phyloP scores from a whole-genome alignment of 2,113 vertebrate species.

The Orcinus orca region DNA sequence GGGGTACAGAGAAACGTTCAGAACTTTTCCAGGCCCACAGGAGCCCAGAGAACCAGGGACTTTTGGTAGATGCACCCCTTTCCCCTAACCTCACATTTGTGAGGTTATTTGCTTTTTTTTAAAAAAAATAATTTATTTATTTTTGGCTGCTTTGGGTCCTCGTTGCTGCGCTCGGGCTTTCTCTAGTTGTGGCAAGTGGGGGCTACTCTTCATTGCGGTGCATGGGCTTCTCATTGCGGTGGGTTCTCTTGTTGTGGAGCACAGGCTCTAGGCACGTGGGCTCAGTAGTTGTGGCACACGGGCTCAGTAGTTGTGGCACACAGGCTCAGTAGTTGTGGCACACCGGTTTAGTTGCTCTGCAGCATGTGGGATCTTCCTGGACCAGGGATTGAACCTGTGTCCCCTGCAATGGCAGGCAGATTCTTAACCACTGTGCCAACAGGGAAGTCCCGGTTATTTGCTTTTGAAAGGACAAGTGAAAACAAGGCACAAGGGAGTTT shows the following conservation, averaged over 20 bases:
- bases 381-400: no score
- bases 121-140: fast-evolving
- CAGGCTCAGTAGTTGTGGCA: no score
- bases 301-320: no score
- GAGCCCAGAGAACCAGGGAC: neutral
- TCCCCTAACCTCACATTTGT: neutral
- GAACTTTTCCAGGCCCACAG: neutral
- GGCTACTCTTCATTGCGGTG: no score
- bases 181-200: fast-evolving
- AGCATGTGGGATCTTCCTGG: no score
- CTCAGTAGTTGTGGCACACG: no score
- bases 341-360: no score
- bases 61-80: neutral
- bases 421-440: no score
- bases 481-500: neutral
- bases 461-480: neutral
- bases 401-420: no score
- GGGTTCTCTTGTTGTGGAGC: no score
- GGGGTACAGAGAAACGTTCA: neutral
- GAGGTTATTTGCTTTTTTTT: neutral
- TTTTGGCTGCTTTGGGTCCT: no score
- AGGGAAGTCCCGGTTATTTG: neutral
- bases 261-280: fast-evolving
- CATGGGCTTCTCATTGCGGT: fast-evolving
- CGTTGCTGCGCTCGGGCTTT: fast-evolving